phyloP scores from a whole-genome alignment of 2,797 vertebrate species.

The Hapalemur alaotrensis region DNA sequence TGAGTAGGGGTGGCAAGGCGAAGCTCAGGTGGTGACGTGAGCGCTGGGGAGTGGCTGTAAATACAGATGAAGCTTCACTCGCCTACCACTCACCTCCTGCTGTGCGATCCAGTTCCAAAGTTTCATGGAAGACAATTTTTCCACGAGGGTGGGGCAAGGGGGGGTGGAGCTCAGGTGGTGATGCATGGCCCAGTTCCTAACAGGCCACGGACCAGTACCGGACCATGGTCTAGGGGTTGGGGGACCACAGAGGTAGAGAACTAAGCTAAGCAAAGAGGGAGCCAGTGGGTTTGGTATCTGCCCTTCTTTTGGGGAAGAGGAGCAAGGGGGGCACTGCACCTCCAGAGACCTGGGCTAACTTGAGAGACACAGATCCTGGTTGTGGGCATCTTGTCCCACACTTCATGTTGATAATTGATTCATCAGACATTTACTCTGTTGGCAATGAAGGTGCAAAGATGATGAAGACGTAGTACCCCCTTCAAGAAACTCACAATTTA shows the following conservation, averaged over 20 bases:
- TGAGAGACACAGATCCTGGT: background rate
- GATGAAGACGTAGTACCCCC: background rate
- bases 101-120: too few species aligned
- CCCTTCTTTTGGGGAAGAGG: background rate
- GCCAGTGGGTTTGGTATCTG: background rate
- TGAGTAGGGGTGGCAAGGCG: fast-evolving
- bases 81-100: too few species aligned
- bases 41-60: too few species aligned
- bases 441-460: background rate
- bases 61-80: too few species aligned
- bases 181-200: too few species aligned
- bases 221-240: too few species aligned
- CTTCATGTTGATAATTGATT: background rate
- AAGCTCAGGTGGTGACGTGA: too few species aligned
- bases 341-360: background rate
- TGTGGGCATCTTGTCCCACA: background rate
- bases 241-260: background rate
- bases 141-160: too few species aligned
- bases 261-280: background rate
- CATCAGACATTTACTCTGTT: background rate
- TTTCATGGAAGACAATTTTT: too few species aligned
- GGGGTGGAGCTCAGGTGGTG: too few species aligned
- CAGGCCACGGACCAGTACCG: too few species aligned
- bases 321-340: background rate
- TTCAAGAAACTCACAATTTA: background rate